These are phyloP conservation scores for Drosophila melanocephala DNA, from an alignment of 2,888 invertebrate genomes.

Conservation along the genomic window DNA sequence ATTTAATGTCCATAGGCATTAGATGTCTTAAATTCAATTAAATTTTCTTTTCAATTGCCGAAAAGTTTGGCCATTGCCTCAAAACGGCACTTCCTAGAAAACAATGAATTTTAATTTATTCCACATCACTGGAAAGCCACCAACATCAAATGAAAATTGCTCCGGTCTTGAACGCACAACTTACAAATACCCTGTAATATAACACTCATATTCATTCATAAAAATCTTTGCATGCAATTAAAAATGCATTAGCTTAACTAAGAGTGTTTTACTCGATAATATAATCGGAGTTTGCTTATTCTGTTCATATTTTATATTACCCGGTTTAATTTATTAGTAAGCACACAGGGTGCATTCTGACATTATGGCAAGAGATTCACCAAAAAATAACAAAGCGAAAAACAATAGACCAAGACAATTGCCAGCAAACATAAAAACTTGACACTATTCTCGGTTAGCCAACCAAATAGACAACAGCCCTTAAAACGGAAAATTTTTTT, in stretches of 20 bases:
- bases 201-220: not conserved
- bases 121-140: constrained; percentile 42
- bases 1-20: constrained; percentile 11
- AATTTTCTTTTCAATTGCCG: constrained; percentile 28
- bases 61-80: constrained; percentile 46
- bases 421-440: constrained; percentile 58
- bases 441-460: constrained; percentile 59
- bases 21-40: constrained; percentile 41
- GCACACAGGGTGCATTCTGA: not conserved
- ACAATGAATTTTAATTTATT: constrained; percentile 53
- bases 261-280: not conserved
- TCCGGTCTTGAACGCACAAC: not conserved
- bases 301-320: not conserved
- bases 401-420: constrained; percentile 46
- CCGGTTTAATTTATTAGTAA: not conserved
- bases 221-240: not conserved
- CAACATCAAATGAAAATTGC: constrained; percentile 12
- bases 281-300: not conserved
- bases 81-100: constrained; percentile 44
- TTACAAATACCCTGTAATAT: constrained; percentile 4
- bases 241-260: not conserved
- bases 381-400: constrained; percentile 31
- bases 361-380: not conserved
- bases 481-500: constrained; percentile 58
- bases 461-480: constrained; percentile 45